Percentiles rank a stretch among this genome's conserved stretches.
phyloP scores from a whole-genome alignment of 2,797 vertebrate species.

The Cichlasoma orientale region DNA sequence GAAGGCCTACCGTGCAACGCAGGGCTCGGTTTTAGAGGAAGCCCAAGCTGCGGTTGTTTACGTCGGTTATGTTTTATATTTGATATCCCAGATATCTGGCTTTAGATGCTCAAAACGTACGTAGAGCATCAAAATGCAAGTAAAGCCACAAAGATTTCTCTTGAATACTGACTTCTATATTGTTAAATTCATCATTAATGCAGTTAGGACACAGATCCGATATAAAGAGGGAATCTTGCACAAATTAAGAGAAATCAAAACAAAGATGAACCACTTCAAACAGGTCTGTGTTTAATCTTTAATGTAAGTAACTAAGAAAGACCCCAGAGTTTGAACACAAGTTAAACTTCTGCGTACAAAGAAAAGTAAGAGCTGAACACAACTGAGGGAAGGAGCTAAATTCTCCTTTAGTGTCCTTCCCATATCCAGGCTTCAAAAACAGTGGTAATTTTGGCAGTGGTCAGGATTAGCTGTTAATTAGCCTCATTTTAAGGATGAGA shows the following conservation, averaged over 20 bases:
- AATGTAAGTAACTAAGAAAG: neutral
- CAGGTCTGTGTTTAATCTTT: neutral
- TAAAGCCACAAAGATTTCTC: conserved; percentile 8
- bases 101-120: too few relatives aligned
- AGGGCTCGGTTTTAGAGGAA: neutral
- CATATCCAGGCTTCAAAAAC: conserved; percentile 43
- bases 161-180: neutral
- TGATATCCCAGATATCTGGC: too few relatives aligned
- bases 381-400: neutral
- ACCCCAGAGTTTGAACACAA: neutral
- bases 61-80: too few relatives aligned
- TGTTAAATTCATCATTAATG: neutral
- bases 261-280: neutral
- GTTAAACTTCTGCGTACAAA: neutral
- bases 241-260: neutral
- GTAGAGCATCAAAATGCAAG: neutral
- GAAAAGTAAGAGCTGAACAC: neutral
- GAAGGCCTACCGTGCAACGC: neutral
- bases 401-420: conserved; percentile 18
- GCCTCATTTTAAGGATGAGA: conserved; percentile 74
- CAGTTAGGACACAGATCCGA: neutral
- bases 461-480: conserved; percentile 81
- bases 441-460: conserved; percentile 59
- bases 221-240: neutral
- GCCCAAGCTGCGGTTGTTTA: neutral